Percentiles rank a stretch among this genome's conserved stretches.
These are phyloP conservation scores for Melipona quadrifasciata DNA, from an alignment of 1,140 invertebrate species.

Conservation along the genomic window DNA sequence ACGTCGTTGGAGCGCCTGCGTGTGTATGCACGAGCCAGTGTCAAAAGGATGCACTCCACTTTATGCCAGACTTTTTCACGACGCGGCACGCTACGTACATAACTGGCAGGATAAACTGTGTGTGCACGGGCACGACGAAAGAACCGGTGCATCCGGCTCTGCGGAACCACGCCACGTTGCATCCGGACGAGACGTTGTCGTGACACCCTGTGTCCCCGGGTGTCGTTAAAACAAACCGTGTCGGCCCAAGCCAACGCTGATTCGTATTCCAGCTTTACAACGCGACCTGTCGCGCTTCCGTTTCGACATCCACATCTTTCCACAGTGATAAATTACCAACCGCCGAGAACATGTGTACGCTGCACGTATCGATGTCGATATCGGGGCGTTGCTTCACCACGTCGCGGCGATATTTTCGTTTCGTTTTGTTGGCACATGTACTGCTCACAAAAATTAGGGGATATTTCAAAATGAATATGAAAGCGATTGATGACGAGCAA, in stretches of 20 bases:
- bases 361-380: background rate
- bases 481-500: no score
- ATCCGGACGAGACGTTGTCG: conserved; percentile 35
- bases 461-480: no score
- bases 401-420: background rate
- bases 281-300: conserved; percentile 1
- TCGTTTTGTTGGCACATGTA: no score
- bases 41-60: conserved; percentile 57
- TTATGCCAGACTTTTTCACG: conserved; percentile 43
- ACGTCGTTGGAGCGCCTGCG: conserved; percentile 34
- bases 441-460: no score
- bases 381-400: background rate
- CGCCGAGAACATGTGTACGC: background rate
- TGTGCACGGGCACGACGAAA: conserved; percentile 33
- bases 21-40: conserved; percentile 13
- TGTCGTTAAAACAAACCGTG: conserved; percentile 50
- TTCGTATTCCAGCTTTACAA: conserved; percentile 17
- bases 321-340: background rate
- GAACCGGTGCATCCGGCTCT: conserved; percentile 53
- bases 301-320: background rate
- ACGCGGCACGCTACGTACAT: background rate
- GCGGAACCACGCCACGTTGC: conserved; percentile 24
- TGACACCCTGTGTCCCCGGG: conserved; percentile 22
- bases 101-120: conserved; percentile 32
- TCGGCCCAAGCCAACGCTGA: conserved; percentile 3